These are phyloP conservation scores for Nemoura dubitans DNA, from an alignment of 2,888 invertebrate species.

Conservation along the genomic window DNA sequence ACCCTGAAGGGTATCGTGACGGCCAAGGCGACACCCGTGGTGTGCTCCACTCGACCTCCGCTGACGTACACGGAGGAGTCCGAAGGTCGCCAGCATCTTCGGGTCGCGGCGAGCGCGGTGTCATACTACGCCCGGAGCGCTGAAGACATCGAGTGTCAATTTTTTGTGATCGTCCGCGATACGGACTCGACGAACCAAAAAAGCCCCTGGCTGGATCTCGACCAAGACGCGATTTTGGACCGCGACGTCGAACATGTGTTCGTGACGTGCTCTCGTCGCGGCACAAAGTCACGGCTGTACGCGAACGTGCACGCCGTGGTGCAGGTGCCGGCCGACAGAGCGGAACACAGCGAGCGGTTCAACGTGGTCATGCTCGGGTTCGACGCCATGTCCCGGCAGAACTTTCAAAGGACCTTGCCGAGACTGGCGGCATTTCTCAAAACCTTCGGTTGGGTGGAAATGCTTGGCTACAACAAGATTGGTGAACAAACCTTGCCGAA, in stretches of 20 bases:
- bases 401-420: constrained; percentile 79
- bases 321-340: constrained; percentile 53
- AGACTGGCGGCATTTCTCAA: constrained; percentile 73
- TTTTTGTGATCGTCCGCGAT: constrained; percentile 55
- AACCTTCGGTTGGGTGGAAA: constrained; percentile 74
- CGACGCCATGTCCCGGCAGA: constrained; percentile 84
- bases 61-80: constrained; percentile 56
- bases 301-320: constrained; percentile 68
- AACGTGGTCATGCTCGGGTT: constrained; percentile 82
- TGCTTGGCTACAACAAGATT: constrained; percentile 74
- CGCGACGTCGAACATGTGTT: constrained; percentile 62
- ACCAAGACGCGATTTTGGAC: constrained; percentile 57
- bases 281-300: constrained; percentile 58
- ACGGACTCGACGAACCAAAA: too few relatives aligned
- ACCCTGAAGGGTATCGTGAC: constrained; percentile 66
- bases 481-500: constrained; percentile 93
- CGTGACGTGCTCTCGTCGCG: constrained; percentile 62
- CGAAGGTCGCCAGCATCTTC: constrained; percentile 55
- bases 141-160: constrained; percentile 55
- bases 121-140: constrained; percentile 53
- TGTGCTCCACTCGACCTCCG: constrained; percentile 60
- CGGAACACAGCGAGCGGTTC: neutral
- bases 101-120: constrained; percentile 56
- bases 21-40: constrained; percentile 62
- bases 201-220: constrained; percentile 56